phyloP scores from a whole-genome alignment of 2,797 vertebrate genomes.

The Pseudochromis fuscus region DNA sequence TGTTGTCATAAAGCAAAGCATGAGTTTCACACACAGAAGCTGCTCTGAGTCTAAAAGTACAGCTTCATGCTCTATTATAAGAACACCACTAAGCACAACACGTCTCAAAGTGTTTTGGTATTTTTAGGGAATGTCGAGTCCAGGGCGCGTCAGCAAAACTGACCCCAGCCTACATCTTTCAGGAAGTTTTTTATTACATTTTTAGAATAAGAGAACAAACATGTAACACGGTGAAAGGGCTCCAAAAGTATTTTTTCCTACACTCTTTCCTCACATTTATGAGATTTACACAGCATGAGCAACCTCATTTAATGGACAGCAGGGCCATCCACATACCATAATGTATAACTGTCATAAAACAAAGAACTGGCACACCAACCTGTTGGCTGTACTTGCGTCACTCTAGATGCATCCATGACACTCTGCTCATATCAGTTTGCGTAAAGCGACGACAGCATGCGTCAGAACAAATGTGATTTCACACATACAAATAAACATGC shows the following conservation, averaged over 20 bases:
- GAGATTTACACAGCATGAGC: background rate
- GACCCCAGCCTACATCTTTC: slow-evolving; percentile 28
- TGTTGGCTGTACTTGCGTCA: slow-evolving; percentile 7
- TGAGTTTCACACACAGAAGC: slow-evolving; percentile 6
- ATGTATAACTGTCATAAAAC: too few species aligned
- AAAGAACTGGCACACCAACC: background rate
- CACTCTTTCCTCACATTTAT: too few species aligned
- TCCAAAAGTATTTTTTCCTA: background rate
- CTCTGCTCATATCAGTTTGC: background rate
- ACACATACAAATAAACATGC: slow-evolving; percentile 28
- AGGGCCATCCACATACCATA: too few species aligned
- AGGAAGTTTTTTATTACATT: slow-evolving; percentile 20
- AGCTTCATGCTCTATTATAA: slow-evolving; percentile 35
- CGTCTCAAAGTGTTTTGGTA: slow-evolving; percentile 17
- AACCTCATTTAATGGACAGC: too few species aligned
- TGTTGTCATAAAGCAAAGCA: slow-evolving; percentile 16
- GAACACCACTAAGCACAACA: slow-evolving; percentile 10
- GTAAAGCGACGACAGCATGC: slow-evolving; percentile 2
- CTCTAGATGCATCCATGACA: background rate
- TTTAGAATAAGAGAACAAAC: slow-evolving; percentile 26
- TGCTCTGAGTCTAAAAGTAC: background rate
- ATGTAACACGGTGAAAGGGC: slow-evolving; percentile 15
- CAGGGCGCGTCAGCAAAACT: background rate
- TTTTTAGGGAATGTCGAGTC: slow-evolving; percentile 30
- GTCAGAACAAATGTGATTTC: slow-evolving; percentile 49